These are phyloP conservation scores for Tethea ocularis DNA, from an alignment of 2,888 invertebrate species.

Conservation along the genomic window DNA sequence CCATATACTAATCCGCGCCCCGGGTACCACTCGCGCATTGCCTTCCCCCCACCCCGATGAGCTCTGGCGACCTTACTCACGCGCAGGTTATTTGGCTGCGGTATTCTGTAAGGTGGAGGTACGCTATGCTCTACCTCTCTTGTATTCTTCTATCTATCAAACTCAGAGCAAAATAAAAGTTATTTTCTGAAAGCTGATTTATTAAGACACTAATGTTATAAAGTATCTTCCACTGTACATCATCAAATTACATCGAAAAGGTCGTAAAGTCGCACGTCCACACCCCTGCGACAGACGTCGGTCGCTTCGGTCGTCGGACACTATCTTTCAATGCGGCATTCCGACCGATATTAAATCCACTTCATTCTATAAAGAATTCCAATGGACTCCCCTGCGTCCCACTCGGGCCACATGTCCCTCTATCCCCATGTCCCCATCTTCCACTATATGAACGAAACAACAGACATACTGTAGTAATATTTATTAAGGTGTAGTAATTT, in stretches of 20 bases:
- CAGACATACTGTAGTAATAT: not conserved
- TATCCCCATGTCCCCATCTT: not conserved
- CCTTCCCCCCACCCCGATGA: too few relatives aligned
- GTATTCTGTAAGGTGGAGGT: too few relatives aligned
- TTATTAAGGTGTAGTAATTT: not conserved
- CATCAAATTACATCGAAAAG: slow-evolving; percentile 4
- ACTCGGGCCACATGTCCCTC: not conserved
- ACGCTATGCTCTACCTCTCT: too few relatives aligned
- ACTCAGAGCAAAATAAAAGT: too few relatives aligned
- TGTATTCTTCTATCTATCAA: too few relatives aligned
- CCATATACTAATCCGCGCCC: too few relatives aligned
- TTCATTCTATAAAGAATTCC: slow-evolving; percentile 78
- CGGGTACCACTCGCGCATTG: too few relatives aligned
- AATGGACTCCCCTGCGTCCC: slow-evolving; percentile 57
- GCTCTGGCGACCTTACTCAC: too few relatives aligned
- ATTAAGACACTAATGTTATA: too few relatives aligned
- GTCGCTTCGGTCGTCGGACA: slow-evolving; percentile 36
- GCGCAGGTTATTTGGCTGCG: too few relatives aligned
- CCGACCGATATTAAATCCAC: slow-evolving; percentile 81
- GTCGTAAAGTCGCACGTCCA: slow-evolving; percentile 18
- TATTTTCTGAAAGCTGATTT: too few relatives aligned
- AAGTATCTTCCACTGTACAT: too few relatives aligned
- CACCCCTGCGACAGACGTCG: slow-evolving; percentile 24
- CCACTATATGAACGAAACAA: not conserved
- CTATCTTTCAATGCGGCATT: slow-evolving; percentile 68